Evolutionary conservation across 2,113 vertebrate species (phyloP).

Genomic region (Felis chaus): DNA sequence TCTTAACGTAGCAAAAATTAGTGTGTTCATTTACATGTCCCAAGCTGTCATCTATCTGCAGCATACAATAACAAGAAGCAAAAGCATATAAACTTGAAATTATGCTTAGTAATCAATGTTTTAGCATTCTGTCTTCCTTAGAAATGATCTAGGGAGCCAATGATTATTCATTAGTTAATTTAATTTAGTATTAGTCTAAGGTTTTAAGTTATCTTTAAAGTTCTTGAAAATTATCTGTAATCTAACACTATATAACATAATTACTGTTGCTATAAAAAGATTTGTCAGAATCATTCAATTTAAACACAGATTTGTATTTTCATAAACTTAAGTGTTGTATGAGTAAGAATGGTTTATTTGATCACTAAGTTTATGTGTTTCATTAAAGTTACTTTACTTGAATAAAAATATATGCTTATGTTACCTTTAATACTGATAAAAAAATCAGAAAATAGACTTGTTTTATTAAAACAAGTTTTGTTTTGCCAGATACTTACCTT

Average conservation of each 20-base stretch:
- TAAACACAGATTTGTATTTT: conserved; percentile 3
- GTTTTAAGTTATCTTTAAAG: not conserved
- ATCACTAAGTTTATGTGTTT: not conserved
- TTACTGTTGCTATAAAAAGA: conserved; percentile 4
- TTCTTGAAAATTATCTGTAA: not conserved
- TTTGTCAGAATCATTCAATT: not conserved
- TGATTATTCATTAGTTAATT: conserved; percentile 6
- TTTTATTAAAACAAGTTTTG: not conserved
- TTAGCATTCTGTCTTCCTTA: not conserved
- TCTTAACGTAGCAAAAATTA: not conserved
- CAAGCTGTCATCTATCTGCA: not conserved
- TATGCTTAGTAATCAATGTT: not conserved
- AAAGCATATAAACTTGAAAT: not conserved
- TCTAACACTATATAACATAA: not conserved
- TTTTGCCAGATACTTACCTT: not conserved
- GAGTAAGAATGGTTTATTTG: not conserved
- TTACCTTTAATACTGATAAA: not conserved
- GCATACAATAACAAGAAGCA: not conserved
- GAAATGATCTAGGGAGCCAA: not conserved
- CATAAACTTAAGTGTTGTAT: not conserved
- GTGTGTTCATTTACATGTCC: not conserved
- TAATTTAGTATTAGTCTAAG: not conserved
- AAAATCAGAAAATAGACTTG: not conserved
- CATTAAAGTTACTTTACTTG: not conserved
- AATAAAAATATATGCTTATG: not conserved